A percentile compares a stretch with the other conserved stretches of the same genome.
phyloP scores from a whole-genome alignment of 2,797 vertebrate species.

The Sarcophilus harrisii region DNA sequence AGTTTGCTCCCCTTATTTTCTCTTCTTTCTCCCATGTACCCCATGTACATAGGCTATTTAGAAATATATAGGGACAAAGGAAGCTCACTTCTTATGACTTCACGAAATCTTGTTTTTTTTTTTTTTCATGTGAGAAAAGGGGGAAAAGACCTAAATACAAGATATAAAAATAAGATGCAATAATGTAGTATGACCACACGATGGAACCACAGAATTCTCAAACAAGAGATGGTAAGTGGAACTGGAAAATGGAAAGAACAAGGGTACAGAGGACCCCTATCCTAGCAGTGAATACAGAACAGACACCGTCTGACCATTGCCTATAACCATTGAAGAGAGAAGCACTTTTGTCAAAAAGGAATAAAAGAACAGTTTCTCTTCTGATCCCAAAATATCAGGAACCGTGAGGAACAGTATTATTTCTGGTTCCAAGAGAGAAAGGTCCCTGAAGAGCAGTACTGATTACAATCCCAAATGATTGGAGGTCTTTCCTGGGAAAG shows the following conservation, averaged over 20 bases:
- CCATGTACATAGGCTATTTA: background rate
- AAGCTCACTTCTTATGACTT: too few species aligned
- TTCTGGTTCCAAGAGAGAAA: too few species aligned
- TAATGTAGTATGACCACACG: slow-evolving; percentile 14
- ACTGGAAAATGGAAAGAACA: too few species aligned
- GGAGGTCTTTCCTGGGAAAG: background rate
- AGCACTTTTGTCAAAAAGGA: background rate
- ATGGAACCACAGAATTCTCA: slow-evolving; percentile 39
- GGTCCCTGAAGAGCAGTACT: background rate
- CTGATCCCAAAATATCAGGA: background rate
- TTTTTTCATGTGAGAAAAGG: background rate
- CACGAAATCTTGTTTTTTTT: background rate
- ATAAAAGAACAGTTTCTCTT: background rate
- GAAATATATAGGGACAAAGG: background rate
- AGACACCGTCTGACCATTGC: too few species aligned
- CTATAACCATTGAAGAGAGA: too few species aligned
- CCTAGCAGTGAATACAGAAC: too few species aligned
- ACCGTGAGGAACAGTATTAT: background rate
- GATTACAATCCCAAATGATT: background rate
- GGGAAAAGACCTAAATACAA: background rate
- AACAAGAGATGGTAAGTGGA: too few species aligned
- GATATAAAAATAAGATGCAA: background rate
- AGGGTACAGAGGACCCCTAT: too few species aligned
- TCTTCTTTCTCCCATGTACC: background rate
- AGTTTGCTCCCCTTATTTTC: background rate